Conservation (phyloP, 1,140 invertebrate species). For the Drosophila repleta region DNA sequence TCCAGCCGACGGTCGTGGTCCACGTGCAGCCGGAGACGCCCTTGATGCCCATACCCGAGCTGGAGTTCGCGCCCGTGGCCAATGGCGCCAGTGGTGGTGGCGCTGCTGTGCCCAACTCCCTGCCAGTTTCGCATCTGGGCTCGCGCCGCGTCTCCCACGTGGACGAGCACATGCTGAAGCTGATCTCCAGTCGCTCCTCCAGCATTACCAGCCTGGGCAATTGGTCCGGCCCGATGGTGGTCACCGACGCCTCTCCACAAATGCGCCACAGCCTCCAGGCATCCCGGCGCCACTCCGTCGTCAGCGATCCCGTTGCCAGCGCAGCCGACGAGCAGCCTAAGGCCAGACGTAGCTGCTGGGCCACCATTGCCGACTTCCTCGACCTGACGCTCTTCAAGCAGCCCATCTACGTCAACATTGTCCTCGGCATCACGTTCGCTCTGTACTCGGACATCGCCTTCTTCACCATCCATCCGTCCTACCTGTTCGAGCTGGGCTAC, state of each 20-base stretch:
- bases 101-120: neutral
- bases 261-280: constrained; percentile 70
- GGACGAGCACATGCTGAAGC: constrained; percentile 53
- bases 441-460: constrained; percentile 87
- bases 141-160: constrained; percentile 52
- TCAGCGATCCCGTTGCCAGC: neutral
- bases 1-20: constrained; percentile 29
- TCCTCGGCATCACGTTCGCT: constrained; percentile 85
- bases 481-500: constrained; percentile 85
- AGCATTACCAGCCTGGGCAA: constrained; percentile 83
- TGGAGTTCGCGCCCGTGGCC: neutral
- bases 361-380: constrained; percentile 85
- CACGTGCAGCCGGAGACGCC: constrained; percentile 64
- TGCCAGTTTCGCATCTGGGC: neutral
- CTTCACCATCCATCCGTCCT: constrained; percentile 86
- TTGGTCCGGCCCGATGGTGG: constrained; percentile 80
- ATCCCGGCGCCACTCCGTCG: constrained; percentile 47
- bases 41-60: constrained; percentile 21
- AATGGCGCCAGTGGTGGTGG: neutral
- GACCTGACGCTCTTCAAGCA: constrained; percentile 86
- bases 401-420: constrained; percentile 86
- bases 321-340: neutral
- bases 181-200: constrained; percentile 66
- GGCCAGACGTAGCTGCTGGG: constrained; percentile 39
- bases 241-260: constrained; percentile 74